Base-by-base conservation (phyloP, 2,797 vertebrate genomes). In the Siniperca obscura region DNA sequence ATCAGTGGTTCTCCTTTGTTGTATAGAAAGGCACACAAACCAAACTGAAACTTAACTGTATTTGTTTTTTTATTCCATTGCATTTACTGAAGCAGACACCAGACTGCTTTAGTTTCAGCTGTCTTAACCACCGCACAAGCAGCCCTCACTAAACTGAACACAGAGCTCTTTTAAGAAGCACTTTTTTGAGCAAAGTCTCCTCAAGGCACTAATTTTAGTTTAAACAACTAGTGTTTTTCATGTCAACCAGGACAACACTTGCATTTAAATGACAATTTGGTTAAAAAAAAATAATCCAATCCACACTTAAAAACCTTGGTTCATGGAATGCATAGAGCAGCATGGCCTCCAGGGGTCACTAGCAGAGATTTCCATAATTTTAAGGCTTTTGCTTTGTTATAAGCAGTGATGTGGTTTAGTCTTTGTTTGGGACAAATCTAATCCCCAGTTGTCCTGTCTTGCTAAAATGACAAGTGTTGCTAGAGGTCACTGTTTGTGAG, bases 171-270 rank as follows among this genome's bases (percentile, higher is more conserved):
- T 73, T 44, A 34, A 74, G 25, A 74, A 34, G 56, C 46, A 27
- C 36, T 52, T 66, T 73, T 48, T 67, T 50, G 8, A 7, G 48
- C 50, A 46, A 74, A 65, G 22, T 11, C 14, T n/a, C 21, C 42
- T 30, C 16, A 74, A 75, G 17, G 38, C 46, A 60, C 2, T 48
- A 62, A 70, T 81, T 78, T 74, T 17, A 57, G 17, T 56, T 75
- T 4, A 48, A 60, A 70, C 25, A 73, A 72, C 55, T 30, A 22
- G 16, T 79, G 48, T 71, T 78, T 76, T 82, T n/a, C 62, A 62
- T 34, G 57, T 80, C 70, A 74, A 25, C 61, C 7, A 19, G 12
- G 25, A 55, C 12, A 55, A 78, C 38, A 42, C 44, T 75, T 69
- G 6, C 42, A 66, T 74, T 66, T 50, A 62, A 70, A 76, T 73